phyloP scores from a whole-genome alignment of 92 coral and sea anemone species.

The Micromussa lordhowensis region DNA sequence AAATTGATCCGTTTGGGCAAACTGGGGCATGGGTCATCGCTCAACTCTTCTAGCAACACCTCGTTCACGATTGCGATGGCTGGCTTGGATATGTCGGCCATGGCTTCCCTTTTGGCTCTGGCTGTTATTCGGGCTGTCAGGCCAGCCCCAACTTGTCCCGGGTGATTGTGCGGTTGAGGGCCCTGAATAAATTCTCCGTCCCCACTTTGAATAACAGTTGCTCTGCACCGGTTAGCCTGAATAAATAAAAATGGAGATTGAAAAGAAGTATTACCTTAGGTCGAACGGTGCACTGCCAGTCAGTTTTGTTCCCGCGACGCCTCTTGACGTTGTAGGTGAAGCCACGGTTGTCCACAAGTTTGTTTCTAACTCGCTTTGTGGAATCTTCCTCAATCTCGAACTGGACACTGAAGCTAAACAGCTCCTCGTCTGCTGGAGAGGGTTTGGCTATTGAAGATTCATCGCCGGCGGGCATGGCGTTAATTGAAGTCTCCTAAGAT shows the following conservation, averaged over 20 bases:
- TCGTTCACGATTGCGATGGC: not conserved
- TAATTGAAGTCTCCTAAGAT: no score
- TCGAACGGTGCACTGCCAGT: no score
- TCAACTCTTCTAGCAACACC: not conserved
- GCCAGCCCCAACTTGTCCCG: not conserved
- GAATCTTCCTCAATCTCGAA: slow-evolving; percentile 21
- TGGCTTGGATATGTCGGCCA: not conserved
- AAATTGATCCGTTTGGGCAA: not conserved
- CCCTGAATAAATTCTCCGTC: not conserved
- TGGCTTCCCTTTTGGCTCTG: not conserved
- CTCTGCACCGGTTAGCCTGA: no score
- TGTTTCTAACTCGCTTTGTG: slow-evolving; percentile 21
- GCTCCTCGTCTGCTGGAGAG: not conserved
- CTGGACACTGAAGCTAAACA: not conserved
- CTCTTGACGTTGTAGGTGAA: slow-evolving; percentile 25
- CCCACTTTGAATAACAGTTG: not conserved
- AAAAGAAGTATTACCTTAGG: no score
- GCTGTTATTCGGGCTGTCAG: not conserved
- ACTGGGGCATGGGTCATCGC: not conserved
- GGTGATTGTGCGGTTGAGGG: not conserved
- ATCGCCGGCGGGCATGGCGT: no score
- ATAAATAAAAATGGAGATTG: no score
- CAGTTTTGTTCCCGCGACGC: not conserved
- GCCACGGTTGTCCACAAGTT: slow-evolving; percentile 10
- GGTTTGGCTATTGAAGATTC: no score